Evolutionary conservation across 2,797 vertebrate genomes (phyloP).

Genomic region (Artibeus jamaicensis): DNA sequence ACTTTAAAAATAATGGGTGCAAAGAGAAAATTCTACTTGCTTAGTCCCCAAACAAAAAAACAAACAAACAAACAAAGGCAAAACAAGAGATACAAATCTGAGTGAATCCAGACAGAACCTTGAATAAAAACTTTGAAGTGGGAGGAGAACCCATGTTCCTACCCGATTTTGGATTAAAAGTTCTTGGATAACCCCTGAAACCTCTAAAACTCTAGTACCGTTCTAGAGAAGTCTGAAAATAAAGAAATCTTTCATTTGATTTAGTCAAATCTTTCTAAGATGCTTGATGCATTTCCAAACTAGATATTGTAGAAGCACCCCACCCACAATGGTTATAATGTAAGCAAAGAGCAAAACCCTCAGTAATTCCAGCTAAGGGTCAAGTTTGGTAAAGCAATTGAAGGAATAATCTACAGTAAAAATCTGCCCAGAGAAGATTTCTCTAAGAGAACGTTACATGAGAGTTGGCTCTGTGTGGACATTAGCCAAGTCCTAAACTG

Average conservation of each 20-base stretch:
- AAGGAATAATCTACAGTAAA: not conserved
- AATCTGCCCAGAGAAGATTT: not conserved
- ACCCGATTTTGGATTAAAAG: not conserved
- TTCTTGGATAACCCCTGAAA: not conserved
- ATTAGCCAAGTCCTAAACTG: not conserved
- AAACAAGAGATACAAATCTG: not conserved
- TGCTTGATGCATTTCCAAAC: not conserved
- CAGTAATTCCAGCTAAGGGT: not conserved
- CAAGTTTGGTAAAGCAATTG: not conserved
- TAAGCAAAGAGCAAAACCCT: not conserved
- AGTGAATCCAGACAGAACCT: not conserved
- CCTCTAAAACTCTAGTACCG: not conserved
- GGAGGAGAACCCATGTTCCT: not conserved
- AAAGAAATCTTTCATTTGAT: not conserved
- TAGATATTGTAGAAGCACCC: not conserved
- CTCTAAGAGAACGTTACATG: not conserved
- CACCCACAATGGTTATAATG: not conserved
- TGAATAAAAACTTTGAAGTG: not conserved
- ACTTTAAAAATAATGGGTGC: not conserved
- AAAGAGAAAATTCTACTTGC: not conserved
- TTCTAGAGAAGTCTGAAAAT: not conserved
- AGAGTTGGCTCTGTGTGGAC: not conserved
- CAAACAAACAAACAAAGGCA: not conserved
- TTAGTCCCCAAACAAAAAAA: not conserved
- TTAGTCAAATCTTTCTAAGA: not conserved